Evolutionary conservation across 2,113 vertebrate species (phyloP).

Genomic region (Hypocryptadius cinnamomeus): DNA sequence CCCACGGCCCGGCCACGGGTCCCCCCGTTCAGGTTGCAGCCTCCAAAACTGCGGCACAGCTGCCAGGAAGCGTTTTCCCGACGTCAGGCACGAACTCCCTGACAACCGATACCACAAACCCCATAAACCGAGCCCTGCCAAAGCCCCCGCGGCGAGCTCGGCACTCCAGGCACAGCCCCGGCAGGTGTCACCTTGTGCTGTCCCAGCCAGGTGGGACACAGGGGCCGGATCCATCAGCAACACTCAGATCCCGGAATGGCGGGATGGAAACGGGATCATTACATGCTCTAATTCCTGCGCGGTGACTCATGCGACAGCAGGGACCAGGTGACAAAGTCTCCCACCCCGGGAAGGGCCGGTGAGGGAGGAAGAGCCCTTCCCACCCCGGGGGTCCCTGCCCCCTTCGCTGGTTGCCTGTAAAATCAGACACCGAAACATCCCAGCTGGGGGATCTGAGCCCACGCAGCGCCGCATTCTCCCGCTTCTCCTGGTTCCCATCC

Average conservation of each 20-base stretch:
- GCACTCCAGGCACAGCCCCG: not conserved
- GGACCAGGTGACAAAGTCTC: not conserved
- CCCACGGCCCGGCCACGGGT: fast-evolving
- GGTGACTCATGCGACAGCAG: not conserved
- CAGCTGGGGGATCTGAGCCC: not conserved
- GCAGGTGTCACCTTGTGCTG: not conserved
- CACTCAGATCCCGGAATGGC: not conserved
- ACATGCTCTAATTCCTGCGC: not conserved
- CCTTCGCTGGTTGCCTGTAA: not conserved
- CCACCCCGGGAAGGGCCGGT: not conserved
- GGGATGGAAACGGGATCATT: not conserved
- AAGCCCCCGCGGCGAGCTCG: not conserved
- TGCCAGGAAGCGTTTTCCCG: not conserved
- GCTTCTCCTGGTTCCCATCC: constrained; percentile 5
- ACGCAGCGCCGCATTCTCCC: not conserved
- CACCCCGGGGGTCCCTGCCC: not conserved
- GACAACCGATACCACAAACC: not conserved
- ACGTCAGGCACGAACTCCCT: not conserved
- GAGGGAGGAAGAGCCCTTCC: not conserved
- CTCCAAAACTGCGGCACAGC: not conserved
- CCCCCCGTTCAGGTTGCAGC: not conserved
- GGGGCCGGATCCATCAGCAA: not conserved
- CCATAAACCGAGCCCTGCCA: not conserved
- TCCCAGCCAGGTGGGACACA: not conserved
- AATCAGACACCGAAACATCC: not conserved